Base-by-base conservation (phyloP, 2,113 vertebrate species). In the Eupsittula cactorum region DNA sequence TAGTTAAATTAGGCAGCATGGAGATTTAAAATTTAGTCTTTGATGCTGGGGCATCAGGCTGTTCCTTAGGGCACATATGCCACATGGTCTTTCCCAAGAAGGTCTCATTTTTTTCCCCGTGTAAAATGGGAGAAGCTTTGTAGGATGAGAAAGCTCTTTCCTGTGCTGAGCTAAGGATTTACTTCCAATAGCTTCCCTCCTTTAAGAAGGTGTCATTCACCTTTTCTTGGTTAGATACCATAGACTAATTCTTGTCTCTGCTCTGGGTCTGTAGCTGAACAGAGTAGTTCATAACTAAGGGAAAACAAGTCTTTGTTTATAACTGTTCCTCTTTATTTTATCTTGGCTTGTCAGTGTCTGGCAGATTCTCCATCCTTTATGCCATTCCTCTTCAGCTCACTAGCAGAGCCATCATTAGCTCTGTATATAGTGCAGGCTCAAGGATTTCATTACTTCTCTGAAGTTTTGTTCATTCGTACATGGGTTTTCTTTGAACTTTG, bases 291-390 rank as follows among this genome's bases (percentile, higher is more conserved):
- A 65, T 91, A 65, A 62, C 39, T n/a, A 67, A 67, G 37, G 74
- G 44, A 75, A 94, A 93, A 69, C 25, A 82, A 88, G 50, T 55
- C 75, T 76, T 50, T 73, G 39, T 68, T 71, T 84, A 17, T 77
- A 75, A 92, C 64, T 77, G 33, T 88, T 90, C 74, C 73, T 92
- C 65, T 88, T 95, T 24, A 31, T 96, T 96, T 94, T 82, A 52
- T 93, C 73, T 86, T 0, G 0, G 31, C 62, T 84, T 92, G 86
- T 92, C 88, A 41, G 42, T 57, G 44, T 68, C 81, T 91, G 95
- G 62, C 86, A 87, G 88, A 60, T 88, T 86, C 77, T 92, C n/a
- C 86, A 73, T 91, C 65, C 81, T 89, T 81, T 75, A 82, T 3
- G 6, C 88, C 35, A 13, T 37, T 85, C 41, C 74, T 84, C 80